Conservation (phyloP, 2,888 invertebrate genomes). For the Tachystola acroxantha region DNA sequence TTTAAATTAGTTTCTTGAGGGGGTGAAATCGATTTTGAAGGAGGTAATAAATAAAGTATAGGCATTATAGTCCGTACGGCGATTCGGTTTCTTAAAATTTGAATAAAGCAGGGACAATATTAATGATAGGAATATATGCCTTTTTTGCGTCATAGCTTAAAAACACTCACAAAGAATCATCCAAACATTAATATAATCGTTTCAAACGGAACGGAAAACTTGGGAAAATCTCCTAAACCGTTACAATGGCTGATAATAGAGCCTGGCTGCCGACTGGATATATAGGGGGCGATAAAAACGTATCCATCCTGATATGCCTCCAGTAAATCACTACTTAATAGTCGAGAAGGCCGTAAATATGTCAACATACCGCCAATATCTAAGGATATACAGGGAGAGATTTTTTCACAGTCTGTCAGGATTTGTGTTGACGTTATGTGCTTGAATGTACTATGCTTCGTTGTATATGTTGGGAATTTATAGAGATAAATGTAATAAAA, state of each 20-base stretch:
- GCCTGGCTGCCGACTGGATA: constrained; percentile 59
- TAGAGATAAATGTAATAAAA: too few relatives aligned
- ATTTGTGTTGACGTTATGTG: constrained; percentile 21
- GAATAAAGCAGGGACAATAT: neutral
- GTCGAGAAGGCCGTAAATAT: constrained; percentile 74
- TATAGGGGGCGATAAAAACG: constrained; percentile 74
- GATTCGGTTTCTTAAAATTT: too few relatives aligned
- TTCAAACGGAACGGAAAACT: constrained; percentile 21
- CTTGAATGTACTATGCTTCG: too few relatives aligned
- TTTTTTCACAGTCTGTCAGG: constrained; percentile 46
- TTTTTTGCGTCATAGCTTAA: too few relatives aligned
- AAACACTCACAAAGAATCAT: neutral
- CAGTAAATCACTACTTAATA: constrained; percentile 76
- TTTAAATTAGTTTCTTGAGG: neutral
- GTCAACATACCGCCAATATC: constrained; percentile 74
- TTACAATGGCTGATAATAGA: constrained; percentile 62
- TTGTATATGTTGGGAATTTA: too few relatives aligned
- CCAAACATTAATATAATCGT: constrained; percentile 1
- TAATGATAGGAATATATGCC: too few relatives aligned
- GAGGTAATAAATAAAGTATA: too few relatives aligned
- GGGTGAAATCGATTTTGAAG: too few relatives aligned
- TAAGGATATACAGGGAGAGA: constrained; percentile 58
- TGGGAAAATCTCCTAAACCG: constrained; percentile 17
- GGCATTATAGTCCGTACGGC: too few relatives aligned
- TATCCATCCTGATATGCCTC: constrained; percentile 74